Evolutionary conservation across 1,140 invertebrate species (phyloP), one percentile per base, ranked within the genome.

Genomic region (Orius laevigatus): DNA sequence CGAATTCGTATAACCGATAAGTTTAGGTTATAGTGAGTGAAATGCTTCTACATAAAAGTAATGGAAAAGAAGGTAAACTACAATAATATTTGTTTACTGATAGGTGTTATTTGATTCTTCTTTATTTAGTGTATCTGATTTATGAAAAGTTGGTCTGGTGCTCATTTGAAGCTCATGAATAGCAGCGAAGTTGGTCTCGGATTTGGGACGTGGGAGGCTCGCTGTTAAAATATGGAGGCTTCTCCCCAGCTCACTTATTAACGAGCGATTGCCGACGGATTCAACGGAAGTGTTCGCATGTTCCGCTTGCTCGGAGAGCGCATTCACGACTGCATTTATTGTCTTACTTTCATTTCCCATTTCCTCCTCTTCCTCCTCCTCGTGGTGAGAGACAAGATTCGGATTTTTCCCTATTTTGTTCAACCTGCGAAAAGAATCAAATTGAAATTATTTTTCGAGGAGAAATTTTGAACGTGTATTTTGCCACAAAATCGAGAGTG

Each of bases 351-450:
- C 85, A 68, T 80, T 81, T 58, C 79, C 82, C 57, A 82, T 73
- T 64, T 86, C 81, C 39, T 64, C 57, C 14, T 58, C 58, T 35
- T 59, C 58, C 34, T 56, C 57, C 65, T 88, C 84, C 62, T 92
- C 87, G 46, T 87, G 74, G 60, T 91, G 87, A 52, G 85, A 83
- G 53, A 97, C 87, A 57, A 97, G 77, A 62, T 89, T 94, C 40
- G 92, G 91, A 72, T 97, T 95, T 71, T 96, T 96, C 44, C 93
- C 93, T 63, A 98, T 95, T 72, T 97, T 97, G 69, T 95, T 95
- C 55, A 98, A 73, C 69, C 86, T 80, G 64, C 36, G 64, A 61
- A 61, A 46, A 60, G 60, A 58, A 65, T 60, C 55, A 62, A 49
- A 19, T 19, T 5, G 10, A 10, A 45, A 45, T n/a, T n/a, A n/a